phyloP scores from a whole-genome alignment of 2,797 vertebrate species.

The Apogon talboti region DNA sequence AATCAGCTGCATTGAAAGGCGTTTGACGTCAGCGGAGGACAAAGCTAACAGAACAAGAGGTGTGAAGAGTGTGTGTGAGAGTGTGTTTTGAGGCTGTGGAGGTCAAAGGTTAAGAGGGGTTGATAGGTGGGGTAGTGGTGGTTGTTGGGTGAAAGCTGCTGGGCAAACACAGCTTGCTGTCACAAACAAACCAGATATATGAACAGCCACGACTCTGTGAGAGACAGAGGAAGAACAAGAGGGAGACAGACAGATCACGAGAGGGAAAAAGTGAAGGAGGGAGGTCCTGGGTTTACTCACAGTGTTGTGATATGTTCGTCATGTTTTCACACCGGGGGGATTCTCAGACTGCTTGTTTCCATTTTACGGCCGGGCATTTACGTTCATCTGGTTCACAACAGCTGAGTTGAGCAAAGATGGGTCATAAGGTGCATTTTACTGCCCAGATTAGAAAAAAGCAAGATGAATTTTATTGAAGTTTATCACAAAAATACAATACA shows the following conservation, averaged over 20 bases:
- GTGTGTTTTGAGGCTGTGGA: constrained; percentile 44
- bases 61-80: constrained; percentile 50
- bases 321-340: constrained; percentile 64
- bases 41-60: constrained; percentile 59
- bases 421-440: background rate
- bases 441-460: background rate
- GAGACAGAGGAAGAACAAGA: constrained; percentile 23
- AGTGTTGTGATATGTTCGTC: constrained; percentile 72
- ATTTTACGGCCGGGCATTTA: constrained; percentile 40
- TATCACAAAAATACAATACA: background rate
- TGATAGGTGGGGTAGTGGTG: constrained; percentile 32
- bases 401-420: constrained; percentile 4
- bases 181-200: constrained; percentile 55
- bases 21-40: constrained; percentile 71
- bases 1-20: constrained; percentile 55
- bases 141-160: constrained; percentile 46
- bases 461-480: background rate
- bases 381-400: constrained; percentile 14
- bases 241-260: constrained; percentile 23
- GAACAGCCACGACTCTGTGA: constrained; percentile 29
- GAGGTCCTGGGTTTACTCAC: constrained; percentile 65
- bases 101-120: constrained; percentile 69
- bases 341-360: constrained; percentile 62
- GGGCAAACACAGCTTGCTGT: constrained; percentile 72
- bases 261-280: constrained; percentile 44